Conservation (phyloP, 2,888 invertebrate genomes). For the Tetramorium bicarinatum region DNA sequence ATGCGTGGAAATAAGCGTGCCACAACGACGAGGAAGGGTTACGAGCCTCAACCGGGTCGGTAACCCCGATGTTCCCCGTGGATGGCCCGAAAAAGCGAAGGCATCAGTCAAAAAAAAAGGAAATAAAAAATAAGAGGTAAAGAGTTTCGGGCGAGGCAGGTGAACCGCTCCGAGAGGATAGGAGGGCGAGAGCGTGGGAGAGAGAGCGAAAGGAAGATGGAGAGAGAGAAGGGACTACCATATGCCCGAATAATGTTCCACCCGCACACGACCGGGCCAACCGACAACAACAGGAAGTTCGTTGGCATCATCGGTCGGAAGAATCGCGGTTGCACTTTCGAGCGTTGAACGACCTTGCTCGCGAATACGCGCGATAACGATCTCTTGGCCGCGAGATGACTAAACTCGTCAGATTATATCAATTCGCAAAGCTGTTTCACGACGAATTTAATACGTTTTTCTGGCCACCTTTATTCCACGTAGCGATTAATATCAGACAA, state of each 20-base stretch:
- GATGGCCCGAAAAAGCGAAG: slow-evolving; percentile 72
- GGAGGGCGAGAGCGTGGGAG: slow-evolving; percentile 39
- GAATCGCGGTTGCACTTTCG: slow-evolving; percentile 44
- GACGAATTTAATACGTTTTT: slow-evolving; percentile 6
- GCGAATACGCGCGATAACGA: not conserved
- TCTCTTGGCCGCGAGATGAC: not conserved
- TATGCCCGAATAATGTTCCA: slow-evolving; percentile 83
- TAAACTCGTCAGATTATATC: slow-evolving; percentile 16
- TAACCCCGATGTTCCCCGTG: slow-evolving; percentile 75
- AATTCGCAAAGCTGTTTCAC: not conserved
- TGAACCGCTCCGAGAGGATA: slow-evolving; percentile 75
- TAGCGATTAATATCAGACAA: not conserved
- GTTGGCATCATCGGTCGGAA: slow-evolving; percentile 53
- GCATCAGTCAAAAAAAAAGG: slow-evolving; percentile 68
- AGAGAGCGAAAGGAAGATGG: slow-evolving; percentile 14
- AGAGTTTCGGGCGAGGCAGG: slow-evolving; percentile 80
- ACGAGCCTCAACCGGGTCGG: slow-evolving; percentile 74
- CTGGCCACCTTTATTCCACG: not conserved
- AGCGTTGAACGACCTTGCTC: slow-evolving; percentile 42
- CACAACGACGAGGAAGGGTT: slow-evolving; percentile 73
- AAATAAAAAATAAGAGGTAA: slow-evolving; percentile 69
- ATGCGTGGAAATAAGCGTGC: slow-evolving; percentile 60
- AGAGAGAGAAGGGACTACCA: slow-evolving; percentile 74
- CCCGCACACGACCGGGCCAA: slow-evolving; percentile 79
- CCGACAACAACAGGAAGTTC: slow-evolving; percentile 72